phyloP scores from a whole-genome alignment of 1,140 invertebrate species.

The Eciton burchellii region DNA sequence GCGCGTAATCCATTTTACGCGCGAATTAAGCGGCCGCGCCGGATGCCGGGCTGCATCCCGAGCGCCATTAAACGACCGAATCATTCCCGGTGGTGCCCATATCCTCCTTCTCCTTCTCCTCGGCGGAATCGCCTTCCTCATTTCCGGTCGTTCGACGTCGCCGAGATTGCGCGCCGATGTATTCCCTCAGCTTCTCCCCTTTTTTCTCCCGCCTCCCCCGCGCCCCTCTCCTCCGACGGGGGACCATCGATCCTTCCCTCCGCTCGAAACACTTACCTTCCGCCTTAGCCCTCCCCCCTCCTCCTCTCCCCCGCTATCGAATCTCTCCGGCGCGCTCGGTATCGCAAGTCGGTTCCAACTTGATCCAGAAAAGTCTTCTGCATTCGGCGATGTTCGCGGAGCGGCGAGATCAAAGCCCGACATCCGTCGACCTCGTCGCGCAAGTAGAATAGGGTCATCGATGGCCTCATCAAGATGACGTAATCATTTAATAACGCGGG shows the following conservation, averaged over 20 bases:
- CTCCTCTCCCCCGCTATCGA: background rate
- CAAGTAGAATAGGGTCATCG: background rate
- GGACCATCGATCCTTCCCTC: background rate
- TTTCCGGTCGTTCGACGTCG: conserved; percentile 54
- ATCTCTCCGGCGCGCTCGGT: background rate
- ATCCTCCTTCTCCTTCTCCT: no score
- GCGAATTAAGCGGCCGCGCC: conserved; percentile 52
- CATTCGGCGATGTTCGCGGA: conserved; percentile 63
- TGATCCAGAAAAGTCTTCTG: conserved; percentile 48
- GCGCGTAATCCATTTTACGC: conserved; percentile 58
- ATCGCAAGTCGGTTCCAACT: conserved; percentile 28
- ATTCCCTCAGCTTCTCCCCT: conserved; percentile 37
- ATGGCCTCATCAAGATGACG: conserved; percentile 26
- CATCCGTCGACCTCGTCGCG: background rate
- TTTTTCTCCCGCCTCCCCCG: conserved; percentile 10
- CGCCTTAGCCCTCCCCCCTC: conserved; percentile 12
- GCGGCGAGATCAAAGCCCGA: conserved; percentile 46
- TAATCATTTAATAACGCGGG: conserved; percentile 55
- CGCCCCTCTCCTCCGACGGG: no score
- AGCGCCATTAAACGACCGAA: conserved; percentile 51
- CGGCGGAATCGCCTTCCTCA: conserved; percentile 45
- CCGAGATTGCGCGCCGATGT: conserved; percentile 66
- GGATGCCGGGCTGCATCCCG: conserved; percentile 28
- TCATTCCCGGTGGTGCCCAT: conserved; percentile 1
- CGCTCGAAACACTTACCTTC: conserved; percentile 21